A percentile compares a stretch with the other conserved stretches of the same genome.
Evolutionary conservation across 2,888 invertebrate genomes (phyloP).

Genomic region (Rotaria magnacalcarata): DNA sequence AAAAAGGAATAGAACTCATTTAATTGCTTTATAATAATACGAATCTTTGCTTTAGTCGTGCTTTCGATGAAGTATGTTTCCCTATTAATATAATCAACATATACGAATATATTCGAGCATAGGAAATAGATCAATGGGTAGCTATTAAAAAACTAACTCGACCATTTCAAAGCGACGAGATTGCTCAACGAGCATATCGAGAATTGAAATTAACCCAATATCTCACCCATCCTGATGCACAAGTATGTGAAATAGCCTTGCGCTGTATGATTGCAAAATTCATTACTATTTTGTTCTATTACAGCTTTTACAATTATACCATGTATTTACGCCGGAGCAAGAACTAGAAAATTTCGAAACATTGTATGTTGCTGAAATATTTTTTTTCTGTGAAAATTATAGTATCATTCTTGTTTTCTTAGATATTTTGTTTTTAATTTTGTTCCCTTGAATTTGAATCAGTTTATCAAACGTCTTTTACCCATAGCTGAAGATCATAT

Average conservation of each 20-base stretch:
- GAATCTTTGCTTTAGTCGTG: neutral
- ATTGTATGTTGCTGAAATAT: neutral
- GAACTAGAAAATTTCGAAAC: neutral
- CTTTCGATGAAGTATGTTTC: neutral
- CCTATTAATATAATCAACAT: neutral
- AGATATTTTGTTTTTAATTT: neutral
- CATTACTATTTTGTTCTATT: neutral
- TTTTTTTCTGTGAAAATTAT: neutral
- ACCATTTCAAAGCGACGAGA: neutral
- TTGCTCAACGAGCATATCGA: neutral
- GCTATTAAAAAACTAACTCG: neutral
- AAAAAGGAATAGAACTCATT: neutral
- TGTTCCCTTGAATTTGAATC: neutral
- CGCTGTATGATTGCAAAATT: neutral
- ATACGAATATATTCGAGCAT: neutral
- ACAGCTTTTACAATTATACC: neutral
- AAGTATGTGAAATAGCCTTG: conserved; percentile 66
- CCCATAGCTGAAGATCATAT: neutral
- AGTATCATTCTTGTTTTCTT: neutral
- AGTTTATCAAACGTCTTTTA: neutral
- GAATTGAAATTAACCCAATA: neutral
- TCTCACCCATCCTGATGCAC: neutral
- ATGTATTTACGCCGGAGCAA: neutral
- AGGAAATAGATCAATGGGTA: neutral
- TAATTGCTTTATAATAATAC: neutral